Base-by-base conservation (phyloP, 1,140 invertebrate species). In the Drosophila mojavensis region DNA sequence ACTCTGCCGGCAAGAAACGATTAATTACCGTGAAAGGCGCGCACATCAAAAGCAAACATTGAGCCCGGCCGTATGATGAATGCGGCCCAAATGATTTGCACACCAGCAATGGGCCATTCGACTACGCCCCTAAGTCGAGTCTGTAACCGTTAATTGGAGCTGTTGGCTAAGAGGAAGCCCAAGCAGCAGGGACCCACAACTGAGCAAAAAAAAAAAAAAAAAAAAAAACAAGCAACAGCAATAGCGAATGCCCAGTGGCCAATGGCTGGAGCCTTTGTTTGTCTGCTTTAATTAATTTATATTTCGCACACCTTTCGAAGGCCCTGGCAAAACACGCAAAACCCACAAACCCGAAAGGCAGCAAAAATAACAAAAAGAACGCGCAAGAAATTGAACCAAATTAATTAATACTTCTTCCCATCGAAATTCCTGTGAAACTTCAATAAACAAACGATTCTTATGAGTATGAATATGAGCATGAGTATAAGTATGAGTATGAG, bases 31-130 rank as follows among this genome's bases (percentile, higher is more conserved):
- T 63, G 79, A 88, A 82, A 79, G 79, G 84, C 77, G 84, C 79
- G 66, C 73, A 89, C 77, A 88, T 86, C 83, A 86, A 86, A 88
- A 77, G 73, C 83, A 86, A 89, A 80, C 84, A 89, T 80, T 89
- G 83, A 78, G 73, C 76, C 51, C 15, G 70, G 67, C 54, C 60
- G 72, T 89, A 86, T 89, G 83, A 86, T 88, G 79, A 89, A 86
- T 89, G 84, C 68, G 79, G 61, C 84, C 79, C 83, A 79, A 86
- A 88, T 88, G 82, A 88, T 86, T 86, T 88, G 79, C 75, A 71
- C 66, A 62, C 64, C 70, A 51, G 15, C 39, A 51, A 61, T 17
- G 39, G 33, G 20, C 43, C 15, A 13, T 15, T 45, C 17, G 55
- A 13, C 33, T 56, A 28, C 13, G 28, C 55, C 39, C 17, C 28